These are phyloP conservation scores for Drosophila sp. DNA, from an alignment of 1,140 invertebrate species.

Conservation along the genomic window DNA sequence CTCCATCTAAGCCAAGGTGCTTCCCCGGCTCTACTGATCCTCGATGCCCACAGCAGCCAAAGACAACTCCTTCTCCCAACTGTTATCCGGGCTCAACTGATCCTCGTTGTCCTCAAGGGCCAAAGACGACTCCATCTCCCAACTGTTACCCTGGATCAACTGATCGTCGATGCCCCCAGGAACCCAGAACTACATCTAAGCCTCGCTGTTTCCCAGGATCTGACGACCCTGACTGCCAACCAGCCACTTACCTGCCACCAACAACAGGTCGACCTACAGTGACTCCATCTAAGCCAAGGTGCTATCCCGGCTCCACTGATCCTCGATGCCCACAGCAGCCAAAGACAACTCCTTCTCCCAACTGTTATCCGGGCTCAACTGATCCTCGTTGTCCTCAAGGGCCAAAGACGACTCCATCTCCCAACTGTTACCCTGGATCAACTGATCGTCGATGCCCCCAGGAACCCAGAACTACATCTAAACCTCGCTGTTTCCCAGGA, in stretches of 20 bases:
- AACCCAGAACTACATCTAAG: constrained; percentile 50
- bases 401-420: neutral
- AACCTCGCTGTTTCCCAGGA: constrained; percentile 32
- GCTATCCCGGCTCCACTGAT: constrained; percentile 59
- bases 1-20: constrained; percentile 9
- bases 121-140: constrained; percentile 59
- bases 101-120: constrained; percentile 66
- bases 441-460: constrained; percentile 83
- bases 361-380: constrained; percentile 8
- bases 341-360: constrained; percentile 31
- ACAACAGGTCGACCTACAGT: constrained; percentile 47
- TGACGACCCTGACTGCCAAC: constrained; percentile 85
- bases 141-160: constrained; percentile 79
- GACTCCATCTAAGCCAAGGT: constrained; percentile 58
- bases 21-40: constrained; percentile 10
- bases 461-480: constrained; percentile 35
- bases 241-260: constrained; percentile 66
- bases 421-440: constrained; percentile 73
- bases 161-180: constrained; percentile 81
- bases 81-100: constrained; percentile 48
- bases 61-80: constrained; percentile 42
- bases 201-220: constrained; percentile 81
- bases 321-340: constrained; percentile 28
- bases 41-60: neutral
- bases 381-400: constrained; percentile 11